These are phyloP conservation scores for Hyles lineata DNA, from an alignment of 2,888 invertebrate species.

Conservation along the genomic window DNA sequence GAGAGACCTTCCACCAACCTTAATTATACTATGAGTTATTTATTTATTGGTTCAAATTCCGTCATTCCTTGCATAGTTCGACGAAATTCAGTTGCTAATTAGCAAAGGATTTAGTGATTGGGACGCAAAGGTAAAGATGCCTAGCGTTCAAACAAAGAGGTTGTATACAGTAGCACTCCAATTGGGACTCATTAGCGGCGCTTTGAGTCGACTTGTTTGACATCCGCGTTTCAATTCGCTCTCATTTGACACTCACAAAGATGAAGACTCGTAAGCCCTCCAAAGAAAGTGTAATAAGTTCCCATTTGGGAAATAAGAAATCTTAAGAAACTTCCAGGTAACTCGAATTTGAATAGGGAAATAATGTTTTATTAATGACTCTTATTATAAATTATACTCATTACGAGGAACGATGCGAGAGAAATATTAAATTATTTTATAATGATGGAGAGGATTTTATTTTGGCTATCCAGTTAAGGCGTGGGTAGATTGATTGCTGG, in stretches of 20 bases:
- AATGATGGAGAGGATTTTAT: neutral
- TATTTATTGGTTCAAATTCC: neutral
- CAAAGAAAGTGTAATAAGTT: conserved; percentile 52
- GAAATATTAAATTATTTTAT: conserved; percentile 3
- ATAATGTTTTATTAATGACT: conserved; percentile 18
- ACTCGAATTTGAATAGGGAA: conserved; percentile 30
- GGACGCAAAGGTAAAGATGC: conserved; percentile 29
- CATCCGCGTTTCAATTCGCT: conserved; percentile 56
- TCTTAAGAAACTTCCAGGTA: conserved; percentile 34
- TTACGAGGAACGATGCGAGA: neutral
- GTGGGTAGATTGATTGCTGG: neutral
- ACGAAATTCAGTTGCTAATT: conserved; percentile 38
- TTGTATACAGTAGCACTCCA: conserved; percentile 53
- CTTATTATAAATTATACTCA: neutral
- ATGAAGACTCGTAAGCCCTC: conserved; percentile 48
- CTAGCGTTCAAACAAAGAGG: conserved; percentile 39
- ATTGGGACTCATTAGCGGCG: conserved; percentile 59
- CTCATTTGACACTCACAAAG: conserved; percentile 59
- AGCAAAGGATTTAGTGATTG: conserved; percentile 44
- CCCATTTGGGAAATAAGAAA: conserved; percentile 45
- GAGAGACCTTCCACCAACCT: too few relatives aligned
- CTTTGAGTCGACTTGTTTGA: conserved; percentile 62
- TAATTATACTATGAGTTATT: neutral
- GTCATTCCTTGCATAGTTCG: neutral
- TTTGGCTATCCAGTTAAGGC: neutral